These are phyloP conservation scores for Vollenhovia emeryi DNA, from an alignment of 1,140 invertebrate species.

Conservation along the genomic window DNA sequence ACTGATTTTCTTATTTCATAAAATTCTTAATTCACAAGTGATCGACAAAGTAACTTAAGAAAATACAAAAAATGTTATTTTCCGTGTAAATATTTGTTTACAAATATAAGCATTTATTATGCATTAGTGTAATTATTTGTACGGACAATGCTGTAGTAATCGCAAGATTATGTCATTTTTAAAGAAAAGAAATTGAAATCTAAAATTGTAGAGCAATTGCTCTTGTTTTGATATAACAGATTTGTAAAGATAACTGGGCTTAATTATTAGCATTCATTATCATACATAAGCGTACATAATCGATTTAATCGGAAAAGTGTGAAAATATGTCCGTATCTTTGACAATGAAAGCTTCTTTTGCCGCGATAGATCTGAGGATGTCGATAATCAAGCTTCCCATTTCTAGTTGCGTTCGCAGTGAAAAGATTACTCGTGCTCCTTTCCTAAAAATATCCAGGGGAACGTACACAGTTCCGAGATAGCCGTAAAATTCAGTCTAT, in stretches of 20 bases:
- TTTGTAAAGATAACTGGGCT: not conserved
- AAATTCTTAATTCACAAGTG: not conserved
- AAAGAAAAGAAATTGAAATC: not conserved
- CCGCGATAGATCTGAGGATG: not conserved
- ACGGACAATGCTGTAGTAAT: not conserved
- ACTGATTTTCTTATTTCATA: constrained; percentile 33
- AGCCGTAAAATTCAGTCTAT: constrained; percentile 55
- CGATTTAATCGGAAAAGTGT: not conserved
- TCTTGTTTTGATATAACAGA: not conserved
- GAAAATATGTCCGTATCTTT: not conserved
- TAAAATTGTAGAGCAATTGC: not conserved
- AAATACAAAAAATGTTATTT: not conserved
- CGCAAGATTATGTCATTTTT: not conserved
- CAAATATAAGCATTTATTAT: not conserved
- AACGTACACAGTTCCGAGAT: constrained; percentile 23
- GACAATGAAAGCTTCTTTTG: not conserved
- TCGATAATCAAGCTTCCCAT: not conserved
- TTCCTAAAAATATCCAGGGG: not conserved
- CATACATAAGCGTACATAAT: not conserved
- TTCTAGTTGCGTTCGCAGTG: not conserved
- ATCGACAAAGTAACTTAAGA: not conserved
- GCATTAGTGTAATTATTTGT: not conserved
- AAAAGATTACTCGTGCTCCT: not conserved
- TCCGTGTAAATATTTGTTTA: not conserved
- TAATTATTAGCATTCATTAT: not conserved